These are phyloP conservation scores for Drosophila nigrodunni DNA, from an alignment of 1,140 invertebrate species.

Conservation along the genomic window DNA sequence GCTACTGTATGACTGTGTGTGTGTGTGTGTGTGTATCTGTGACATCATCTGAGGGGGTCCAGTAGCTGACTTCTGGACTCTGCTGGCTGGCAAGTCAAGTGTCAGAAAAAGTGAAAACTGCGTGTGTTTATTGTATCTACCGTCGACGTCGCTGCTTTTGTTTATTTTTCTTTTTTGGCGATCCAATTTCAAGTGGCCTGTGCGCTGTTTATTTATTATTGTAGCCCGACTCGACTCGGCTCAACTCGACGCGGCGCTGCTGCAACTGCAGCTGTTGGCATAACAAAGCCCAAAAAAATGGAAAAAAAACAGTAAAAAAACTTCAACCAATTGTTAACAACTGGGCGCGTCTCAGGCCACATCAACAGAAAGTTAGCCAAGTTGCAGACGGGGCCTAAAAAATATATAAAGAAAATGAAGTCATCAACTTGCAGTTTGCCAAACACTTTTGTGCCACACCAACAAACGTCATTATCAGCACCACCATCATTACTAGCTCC, in stretches of 20 bases:
- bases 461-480: background rate
- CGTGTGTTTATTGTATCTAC: slow-evolving; percentile 55
- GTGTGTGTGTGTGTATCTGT: slow-evolving; percentile 36
- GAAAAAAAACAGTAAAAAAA: slow-evolving; percentile 21
- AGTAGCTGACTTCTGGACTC: slow-evolving; percentile 58
- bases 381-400: slow-evolving; percentile 24
- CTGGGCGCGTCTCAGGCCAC: slow-evolving; percentile 50
- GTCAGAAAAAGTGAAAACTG: slow-evolving; percentile 81
- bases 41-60: slow-evolving; percentile 63
- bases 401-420: slow-evolving; percentile 14
- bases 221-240: slow-evolving; percentile 28
- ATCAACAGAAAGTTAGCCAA: slow-evolving; percentile 55
- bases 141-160: slow-evolving; percentile 36
- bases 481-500: background rate
- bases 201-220: slow-evolving; percentile 75
- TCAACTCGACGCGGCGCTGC: background rate
- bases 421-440: slow-evolving; percentile 21
- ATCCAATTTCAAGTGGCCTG: slow-evolving; percentile 78
- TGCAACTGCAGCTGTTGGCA: slow-evolving; percentile 76
- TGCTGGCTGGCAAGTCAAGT: slow-evolving; percentile 70
- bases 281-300: slow-evolving; percentile 53
- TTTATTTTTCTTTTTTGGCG: slow-evolving; percentile 80
- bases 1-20: background rate
- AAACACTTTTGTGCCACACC: slow-evolving; percentile 12
- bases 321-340: slow-evolving; percentile 71